Percentiles rank a stretch among this genome's conserved stretches.
Evolutionary conservation across 2,797 vertebrate genomes (phyloP).

Genomic region (Erethizon dorsatum): DNA sequence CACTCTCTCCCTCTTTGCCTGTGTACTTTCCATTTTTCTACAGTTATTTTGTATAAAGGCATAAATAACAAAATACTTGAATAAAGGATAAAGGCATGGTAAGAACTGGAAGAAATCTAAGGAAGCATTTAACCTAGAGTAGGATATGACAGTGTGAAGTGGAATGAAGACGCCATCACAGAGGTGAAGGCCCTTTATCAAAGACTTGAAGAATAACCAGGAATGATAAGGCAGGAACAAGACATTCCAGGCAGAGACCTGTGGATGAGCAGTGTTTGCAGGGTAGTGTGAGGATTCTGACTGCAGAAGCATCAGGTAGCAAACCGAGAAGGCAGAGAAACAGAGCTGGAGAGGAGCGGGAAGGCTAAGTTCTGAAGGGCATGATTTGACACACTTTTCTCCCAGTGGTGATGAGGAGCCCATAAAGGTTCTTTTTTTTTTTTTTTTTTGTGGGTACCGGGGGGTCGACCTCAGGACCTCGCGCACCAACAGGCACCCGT

Average conservation of each 20-base stretch:
- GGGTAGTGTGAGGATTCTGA: neutral
- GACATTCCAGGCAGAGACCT: neutral
- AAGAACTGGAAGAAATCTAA: neutral
- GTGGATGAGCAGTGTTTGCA: neutral
- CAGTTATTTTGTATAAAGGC: neutral
- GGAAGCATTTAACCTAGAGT: neutral
- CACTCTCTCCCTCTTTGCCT: neutral
- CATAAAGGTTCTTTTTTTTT: neutral
- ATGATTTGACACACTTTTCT: neutral
- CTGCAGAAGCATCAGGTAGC: neutral
- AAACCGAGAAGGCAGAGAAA: neutral
- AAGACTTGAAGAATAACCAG: neutral
- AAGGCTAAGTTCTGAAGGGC: neutral
- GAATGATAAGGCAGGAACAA: neutral
- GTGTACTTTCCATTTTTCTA: slow-evolving; percentile 26
- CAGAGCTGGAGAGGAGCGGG: neutral
- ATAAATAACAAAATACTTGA: neutral
- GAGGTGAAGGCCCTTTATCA: neutral
- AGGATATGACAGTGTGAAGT: neutral
- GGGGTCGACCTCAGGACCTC: no score
- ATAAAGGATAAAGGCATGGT: slow-evolving; percentile 20
- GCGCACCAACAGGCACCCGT: no score
- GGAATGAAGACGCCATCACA: neutral
- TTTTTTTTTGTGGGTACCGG: no score
- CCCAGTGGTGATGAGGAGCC: neutral